A percentile compares a stretch with the other conserved stretches of the same genome.
Conservation (phyloP, 2,888 invertebrate genomes). For the Coremacera marginata region DNA sequence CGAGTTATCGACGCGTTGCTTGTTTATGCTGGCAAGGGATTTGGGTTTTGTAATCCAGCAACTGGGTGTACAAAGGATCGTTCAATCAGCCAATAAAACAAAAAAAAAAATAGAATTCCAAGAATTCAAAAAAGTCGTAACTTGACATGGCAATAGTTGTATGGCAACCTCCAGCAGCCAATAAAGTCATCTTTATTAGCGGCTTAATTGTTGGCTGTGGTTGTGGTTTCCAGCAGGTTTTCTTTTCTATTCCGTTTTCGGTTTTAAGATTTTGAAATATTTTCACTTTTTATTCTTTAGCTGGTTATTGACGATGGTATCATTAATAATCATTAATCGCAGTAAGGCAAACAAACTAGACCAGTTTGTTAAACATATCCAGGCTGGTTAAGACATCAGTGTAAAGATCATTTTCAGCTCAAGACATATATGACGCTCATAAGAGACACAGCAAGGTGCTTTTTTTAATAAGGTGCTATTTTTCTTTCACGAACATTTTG, state of each 20-base stretch:
- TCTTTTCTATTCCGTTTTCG: neutral
- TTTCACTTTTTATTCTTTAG: slow-evolving; percentile 15
- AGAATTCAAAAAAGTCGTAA: neutral
- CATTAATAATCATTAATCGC: slow-evolving; percentile 28
- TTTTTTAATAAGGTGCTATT: neutral
- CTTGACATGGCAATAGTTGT: neutral
- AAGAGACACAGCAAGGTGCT: neutral
- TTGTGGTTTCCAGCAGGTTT: slow-evolving; percentile 40
- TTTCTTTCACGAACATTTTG: neutral
- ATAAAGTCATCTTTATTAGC: slow-evolving; percentile 43
- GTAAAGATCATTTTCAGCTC: neutral
- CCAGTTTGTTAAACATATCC: neutral
- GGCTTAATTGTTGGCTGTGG: slow-evolving; percentile 41
- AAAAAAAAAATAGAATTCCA: neutral
- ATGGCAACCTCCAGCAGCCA: slow-evolving; percentile 24
- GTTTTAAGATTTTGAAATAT: neutral
- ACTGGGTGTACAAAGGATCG: slow-evolving; percentile 1
- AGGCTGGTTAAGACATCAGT: neutral
- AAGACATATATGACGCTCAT: neutral
- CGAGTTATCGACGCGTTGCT: neutral
- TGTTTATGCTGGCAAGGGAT: slow-evolving; percentile 10
- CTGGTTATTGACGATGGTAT: neutral
- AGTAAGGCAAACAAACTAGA: neutral
- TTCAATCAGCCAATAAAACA: neutral
- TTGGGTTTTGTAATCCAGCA: slow-evolving; percentile 28